Conservation (phyloP, 2,888 invertebrate species). For the Vesta saturnalis region DNA sequence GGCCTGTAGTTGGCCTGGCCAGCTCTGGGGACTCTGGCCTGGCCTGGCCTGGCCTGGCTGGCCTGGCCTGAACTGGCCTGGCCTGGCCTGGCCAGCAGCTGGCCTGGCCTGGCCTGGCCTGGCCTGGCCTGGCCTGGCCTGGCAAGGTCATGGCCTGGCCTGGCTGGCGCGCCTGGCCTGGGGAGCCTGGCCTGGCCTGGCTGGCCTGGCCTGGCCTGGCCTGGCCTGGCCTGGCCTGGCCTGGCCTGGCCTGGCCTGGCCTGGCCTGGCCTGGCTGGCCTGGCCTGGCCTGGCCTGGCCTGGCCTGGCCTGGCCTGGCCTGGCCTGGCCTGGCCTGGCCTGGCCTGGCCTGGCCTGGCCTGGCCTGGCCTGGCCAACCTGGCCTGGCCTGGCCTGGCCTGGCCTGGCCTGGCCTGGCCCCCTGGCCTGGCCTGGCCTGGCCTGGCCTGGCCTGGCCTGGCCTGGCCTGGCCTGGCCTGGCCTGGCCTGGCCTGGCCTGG, state of each 20-base stretch:
- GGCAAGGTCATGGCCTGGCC: not conserved
- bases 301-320: not conserved
- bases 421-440: not conserved
- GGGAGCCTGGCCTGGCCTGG: constrained; percentile 5
- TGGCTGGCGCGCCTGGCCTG: constrained; percentile 1
- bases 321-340: not conserved
- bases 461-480: not conserved
- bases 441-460: not conserved
- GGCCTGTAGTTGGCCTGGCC: not conserved
- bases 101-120: not conserved
- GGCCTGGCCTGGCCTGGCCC: not conserved
- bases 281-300: not conserved
- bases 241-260: constrained; percentile 9
- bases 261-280: constrained; percentile 1
- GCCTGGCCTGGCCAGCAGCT: not conserved
- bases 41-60: constrained; percentile 9
- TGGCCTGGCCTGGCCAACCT: not conserved
- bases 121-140: not conserved
- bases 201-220: constrained; percentile 13
- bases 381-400: not conserved
- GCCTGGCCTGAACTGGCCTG: not conserved
- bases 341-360: not conserved
- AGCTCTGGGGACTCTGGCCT: not conserved
- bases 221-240: constrained; percentile 6
- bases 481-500: not conserved